phyloP scores from a whole-genome alignment of 2,888 invertebrate species.

The Imbricaverruca yamaguchii region DNA sequence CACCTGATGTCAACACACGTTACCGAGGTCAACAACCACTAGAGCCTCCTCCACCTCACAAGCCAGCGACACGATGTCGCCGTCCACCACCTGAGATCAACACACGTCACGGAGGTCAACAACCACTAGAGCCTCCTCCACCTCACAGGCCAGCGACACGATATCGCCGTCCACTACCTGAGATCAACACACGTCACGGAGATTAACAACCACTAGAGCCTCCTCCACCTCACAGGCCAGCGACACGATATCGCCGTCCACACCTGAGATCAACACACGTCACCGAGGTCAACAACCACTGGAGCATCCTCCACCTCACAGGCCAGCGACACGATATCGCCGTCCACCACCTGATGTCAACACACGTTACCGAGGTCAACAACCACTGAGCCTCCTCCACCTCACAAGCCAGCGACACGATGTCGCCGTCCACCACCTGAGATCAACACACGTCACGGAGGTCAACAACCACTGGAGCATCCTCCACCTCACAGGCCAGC shows the following conservation, averaged over 20 bases:
- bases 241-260: constrained; percentile 15
- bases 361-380: background rate
- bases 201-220: background rate
- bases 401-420: constrained; percentile 14
- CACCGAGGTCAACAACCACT: background rate
- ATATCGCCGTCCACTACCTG: constrained; percentile 15
- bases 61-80: constrained; percentile 14
- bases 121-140: constrained; percentile 11
- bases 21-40: background rate
- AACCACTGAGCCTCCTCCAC: constrained; percentile 13
- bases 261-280: background rate
- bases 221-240: constrained; percentile 20
- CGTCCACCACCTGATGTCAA: background rate
- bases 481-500: constrained; percentile 18
- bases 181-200: background rate
- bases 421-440: constrained; percentile 10
- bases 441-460: background rate
- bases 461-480: background rate
- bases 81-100: background rate
- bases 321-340: constrained; percentile 16
- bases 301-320: constrained; percentile 2
- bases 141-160: constrained; percentile 16
- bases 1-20: background rate
- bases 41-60: constrained; percentile 20
- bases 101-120: background rate